A percentile compares a stretch with the other conserved stretches of the same genome.
Evolutionary conservation across 2,888 invertebrate genomes (phyloP).

Genomic region (Acleris sparsana): DNA sequence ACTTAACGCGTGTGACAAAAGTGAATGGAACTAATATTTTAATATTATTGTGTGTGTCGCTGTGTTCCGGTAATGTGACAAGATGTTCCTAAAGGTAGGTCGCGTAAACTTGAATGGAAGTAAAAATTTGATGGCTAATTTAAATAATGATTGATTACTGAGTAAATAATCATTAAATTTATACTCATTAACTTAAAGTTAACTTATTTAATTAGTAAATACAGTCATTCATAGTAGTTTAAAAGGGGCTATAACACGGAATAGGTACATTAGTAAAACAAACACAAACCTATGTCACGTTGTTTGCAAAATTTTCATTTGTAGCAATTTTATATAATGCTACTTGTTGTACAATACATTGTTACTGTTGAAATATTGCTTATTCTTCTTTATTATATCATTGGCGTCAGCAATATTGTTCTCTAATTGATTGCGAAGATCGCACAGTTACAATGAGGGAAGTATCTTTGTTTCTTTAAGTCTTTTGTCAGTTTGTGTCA

Average conservation of each 20-base stretch:
- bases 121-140: not conserved
- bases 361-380: conserved; percentile 4
- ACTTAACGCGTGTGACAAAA: conserved; percentile 69
- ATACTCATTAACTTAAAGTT: too few species aligned
- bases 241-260: too few species aligned
- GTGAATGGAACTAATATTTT: conserved; percentile 36
- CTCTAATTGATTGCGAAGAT: conserved; percentile 28
- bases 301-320: not conserved
- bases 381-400: conserved; percentile 19
- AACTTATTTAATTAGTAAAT: too few species aligned
- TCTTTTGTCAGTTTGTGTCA: conserved; percentile 8
- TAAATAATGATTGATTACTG: too few species aligned
- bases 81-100: conserved; percentile 63
- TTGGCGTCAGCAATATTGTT: conserved; percentile 21
- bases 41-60: conserved; percentile 44
- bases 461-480: conserved; percentile 23
- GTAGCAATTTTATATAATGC: not conserved
- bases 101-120: conserved; percentile 21
- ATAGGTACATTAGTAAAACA: too few species aligned
- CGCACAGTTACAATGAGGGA: conserved; percentile 21
- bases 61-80: conserved; percentile 38
- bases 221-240: too few species aligned
- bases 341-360: conserved; percentile 13
- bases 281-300: too few species aligned
- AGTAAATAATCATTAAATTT: too few species aligned